Evolutionary conservation across 2,888 invertebrate species (phyloP).

Genomic region (Scaeva pyrastri): DNA sequence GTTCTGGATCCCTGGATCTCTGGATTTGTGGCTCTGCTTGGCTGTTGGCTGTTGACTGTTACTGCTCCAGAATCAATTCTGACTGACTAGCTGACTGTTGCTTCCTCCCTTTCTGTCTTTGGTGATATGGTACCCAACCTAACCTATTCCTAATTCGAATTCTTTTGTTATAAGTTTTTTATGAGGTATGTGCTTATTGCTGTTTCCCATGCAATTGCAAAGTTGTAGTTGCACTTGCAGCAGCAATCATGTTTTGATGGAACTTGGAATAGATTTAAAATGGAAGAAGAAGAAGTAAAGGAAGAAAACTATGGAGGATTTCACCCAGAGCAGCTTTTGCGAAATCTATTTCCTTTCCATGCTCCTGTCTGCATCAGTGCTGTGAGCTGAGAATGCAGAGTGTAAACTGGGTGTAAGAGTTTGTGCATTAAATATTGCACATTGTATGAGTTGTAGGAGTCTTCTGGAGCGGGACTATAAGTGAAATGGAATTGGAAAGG

Average conservation of each 20-base stretch:
- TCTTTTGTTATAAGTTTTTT: conserved; percentile 69
- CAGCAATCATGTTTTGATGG: conserved; percentile 62
- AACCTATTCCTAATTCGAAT: conserved; percentile 43
- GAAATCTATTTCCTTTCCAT: conserved; percentile 22
- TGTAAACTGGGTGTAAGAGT: conserved; percentile 24
- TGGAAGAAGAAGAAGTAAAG: conserved; percentile 15
- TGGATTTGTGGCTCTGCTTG: too few relatives aligned
- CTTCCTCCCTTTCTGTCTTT: background rate
- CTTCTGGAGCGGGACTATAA: conserved; percentile 8
- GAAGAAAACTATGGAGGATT: conserved; percentile 41
- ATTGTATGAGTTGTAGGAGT: conserved; percentile 47
- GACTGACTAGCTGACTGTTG: conserved; percentile 26
- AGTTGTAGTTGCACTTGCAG: conserved; percentile 31
- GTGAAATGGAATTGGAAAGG: conserved; percentile 7
- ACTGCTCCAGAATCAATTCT: conserved; percentile 52
- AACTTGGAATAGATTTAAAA: conserved; percentile 61
- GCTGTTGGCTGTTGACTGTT: too few relatives aligned
- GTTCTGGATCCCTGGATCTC: conserved; percentile 2
- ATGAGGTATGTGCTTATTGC: conserved; percentile 61
- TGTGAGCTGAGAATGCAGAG: conserved; percentile 37
- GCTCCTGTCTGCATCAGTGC: background rate
- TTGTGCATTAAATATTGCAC: conserved; percentile 57
- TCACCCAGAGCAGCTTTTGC: conserved; percentile 32
- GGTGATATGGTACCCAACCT: conserved; percentile 9
- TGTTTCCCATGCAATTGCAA: conserved; percentile 46